phyloP scores from a whole-genome alignment of 2,797 vertebrate genomes.

The Rhinella marina region DNA sequence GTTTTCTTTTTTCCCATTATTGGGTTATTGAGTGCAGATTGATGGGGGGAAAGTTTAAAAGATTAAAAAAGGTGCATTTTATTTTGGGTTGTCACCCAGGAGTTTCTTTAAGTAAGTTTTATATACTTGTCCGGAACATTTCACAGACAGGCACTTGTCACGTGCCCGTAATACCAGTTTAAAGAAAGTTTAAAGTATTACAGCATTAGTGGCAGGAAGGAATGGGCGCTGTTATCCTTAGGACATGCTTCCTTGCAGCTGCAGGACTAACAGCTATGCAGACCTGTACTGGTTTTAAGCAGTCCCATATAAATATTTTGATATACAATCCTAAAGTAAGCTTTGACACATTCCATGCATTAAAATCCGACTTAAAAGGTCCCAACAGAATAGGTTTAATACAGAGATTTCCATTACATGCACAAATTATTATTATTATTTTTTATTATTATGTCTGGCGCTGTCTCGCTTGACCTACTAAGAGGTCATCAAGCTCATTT shows the following conservation, averaged over 20 bases:
- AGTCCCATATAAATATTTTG: constrained; percentile 46
- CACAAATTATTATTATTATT: constrained; percentile 53
- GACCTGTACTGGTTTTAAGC: constrained; percentile 21
- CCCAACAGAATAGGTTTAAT: constrained; percentile 44
- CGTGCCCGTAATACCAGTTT: neutral
- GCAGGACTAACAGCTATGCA: constrained; percentile 1
- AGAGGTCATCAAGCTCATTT: constrained; percentile 53
- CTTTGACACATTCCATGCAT: constrained; percentile 55
- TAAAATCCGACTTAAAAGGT: constrained; percentile 53
- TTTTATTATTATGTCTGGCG: constrained; percentile 58
- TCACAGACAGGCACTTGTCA: neutral
- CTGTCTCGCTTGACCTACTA: constrained; percentile 52
- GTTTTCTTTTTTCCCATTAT: no score
- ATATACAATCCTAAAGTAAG: constrained; percentile 46
- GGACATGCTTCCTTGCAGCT: neutral
- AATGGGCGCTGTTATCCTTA: neutral
- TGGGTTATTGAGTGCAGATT: no score
- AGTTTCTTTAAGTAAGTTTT: neutral
- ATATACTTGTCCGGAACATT: neutral
- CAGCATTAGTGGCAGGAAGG: neutral
- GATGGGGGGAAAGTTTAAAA: no score
- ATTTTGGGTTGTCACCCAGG: neutral
- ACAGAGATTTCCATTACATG: constrained; percentile 57
- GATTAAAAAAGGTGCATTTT: neutral
- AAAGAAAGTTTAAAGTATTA: neutral